Percentiles rank a stretch among this genome's conserved stretches.
Evolutionary conservation across 2,797 vertebrate species (phyloP).

Genomic region (Rhinogobio ventralis): DNA sequence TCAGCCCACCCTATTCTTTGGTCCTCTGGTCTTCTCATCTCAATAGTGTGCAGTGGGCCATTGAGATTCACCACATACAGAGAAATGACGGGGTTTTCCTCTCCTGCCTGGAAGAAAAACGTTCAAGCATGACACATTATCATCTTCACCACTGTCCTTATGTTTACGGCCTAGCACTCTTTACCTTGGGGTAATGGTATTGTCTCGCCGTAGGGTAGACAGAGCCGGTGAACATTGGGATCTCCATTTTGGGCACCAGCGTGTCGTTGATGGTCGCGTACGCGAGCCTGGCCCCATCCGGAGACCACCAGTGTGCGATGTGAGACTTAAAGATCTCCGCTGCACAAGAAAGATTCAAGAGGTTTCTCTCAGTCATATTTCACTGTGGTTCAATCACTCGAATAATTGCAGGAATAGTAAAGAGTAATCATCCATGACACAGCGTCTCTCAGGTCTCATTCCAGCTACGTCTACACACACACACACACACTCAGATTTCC

Average conservation of each 20-base stretch:
- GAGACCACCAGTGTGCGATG: slow-evolving; percentile 98
- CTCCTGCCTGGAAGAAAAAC: slow-evolving; percentile 82
- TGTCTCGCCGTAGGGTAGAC: slow-evolving; percentile 88
- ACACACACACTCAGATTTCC: slow-evolving; percentile 12
- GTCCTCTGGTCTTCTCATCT: slow-evolving; percentile 93
- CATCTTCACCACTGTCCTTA: neutral
- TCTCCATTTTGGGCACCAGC: slow-evolving; percentile 92
- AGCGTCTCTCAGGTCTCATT: slow-evolving; percentile 25
- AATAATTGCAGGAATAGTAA: slow-evolving; percentile 41
- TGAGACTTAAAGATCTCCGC: slow-evolving; percentile 95
- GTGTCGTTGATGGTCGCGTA: slow-evolving; percentile 95
- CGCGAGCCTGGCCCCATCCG: slow-evolving; percentile 90
- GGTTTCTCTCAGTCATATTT: slow-evolving; percentile 34
- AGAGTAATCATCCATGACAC: slow-evolving; percentile 34
- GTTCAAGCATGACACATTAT: neutral
- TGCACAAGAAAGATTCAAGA: slow-evolving; percentile 65
- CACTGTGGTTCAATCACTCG: slow-evolving; percentile 24
- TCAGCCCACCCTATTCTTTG: slow-evolving; percentile 87
- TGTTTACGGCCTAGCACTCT: slow-evolving; percentile 6
- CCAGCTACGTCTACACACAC: slow-evolving; percentile 24
- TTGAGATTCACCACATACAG: slow-evolving; percentile 94
- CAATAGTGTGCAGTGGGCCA: slow-evolving; percentile 92
- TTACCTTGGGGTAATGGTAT: slow-evolving; percentile 97
- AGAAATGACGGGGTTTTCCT: slow-evolving; percentile 93
- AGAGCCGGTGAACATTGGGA: slow-evolving; percentile 89